phyloP scores from a whole-genome alignment of 2,797 vertebrate species.

The Okamejei kenojei region DNA sequence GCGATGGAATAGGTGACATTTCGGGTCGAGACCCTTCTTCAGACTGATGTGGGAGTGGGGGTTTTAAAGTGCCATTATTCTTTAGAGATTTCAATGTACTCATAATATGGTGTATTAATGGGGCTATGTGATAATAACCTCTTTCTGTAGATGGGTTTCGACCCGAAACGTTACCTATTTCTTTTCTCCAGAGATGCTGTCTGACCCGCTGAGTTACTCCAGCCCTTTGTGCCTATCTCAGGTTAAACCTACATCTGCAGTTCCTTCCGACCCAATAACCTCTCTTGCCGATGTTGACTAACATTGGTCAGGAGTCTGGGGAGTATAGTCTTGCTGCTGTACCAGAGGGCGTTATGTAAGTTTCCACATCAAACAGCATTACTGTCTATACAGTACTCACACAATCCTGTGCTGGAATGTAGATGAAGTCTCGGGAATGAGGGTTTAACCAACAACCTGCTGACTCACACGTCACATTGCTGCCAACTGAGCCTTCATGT shows the following conservation, averaged over 20 bases:
- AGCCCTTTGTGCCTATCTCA: no score
- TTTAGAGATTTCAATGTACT: background rate
- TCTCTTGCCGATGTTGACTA: background rate
- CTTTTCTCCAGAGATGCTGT: no score
- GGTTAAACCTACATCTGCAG: no score
- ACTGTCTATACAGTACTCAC: background rate
- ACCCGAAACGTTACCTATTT: no score
- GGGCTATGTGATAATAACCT: no score
- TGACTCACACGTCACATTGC: background rate
- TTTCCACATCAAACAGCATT: background rate
- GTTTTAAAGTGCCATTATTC: background rate
- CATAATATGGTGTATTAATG: background rate
- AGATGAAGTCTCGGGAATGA: background rate
- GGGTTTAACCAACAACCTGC: background rate
- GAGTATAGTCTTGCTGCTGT: background rate
- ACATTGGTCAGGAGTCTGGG: background rate
- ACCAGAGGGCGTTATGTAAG: background rate
- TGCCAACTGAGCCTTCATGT: background rate
- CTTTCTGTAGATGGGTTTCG: no score
- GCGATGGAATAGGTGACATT: no score
- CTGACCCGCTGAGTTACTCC: no score
- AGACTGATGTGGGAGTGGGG: no score
- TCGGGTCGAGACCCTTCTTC: no score
- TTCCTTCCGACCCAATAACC: no score
- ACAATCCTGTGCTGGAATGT: background rate